These are phyloP conservation scores for Branchinecta lindahli DNA, from an alignment of 1,140 invertebrate species.

Conservation along the genomic window DNA sequence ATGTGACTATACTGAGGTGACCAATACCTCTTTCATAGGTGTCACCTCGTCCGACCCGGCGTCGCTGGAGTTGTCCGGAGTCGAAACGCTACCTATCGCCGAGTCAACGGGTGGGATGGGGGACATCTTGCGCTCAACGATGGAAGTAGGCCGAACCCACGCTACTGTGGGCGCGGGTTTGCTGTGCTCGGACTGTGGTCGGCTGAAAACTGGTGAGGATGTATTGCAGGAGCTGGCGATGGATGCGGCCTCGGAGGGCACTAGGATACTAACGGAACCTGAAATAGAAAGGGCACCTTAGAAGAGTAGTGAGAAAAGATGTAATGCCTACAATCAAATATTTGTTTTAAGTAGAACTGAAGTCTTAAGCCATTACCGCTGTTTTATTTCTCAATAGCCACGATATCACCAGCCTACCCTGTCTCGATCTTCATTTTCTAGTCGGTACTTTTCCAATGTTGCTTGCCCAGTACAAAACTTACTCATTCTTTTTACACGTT, in stretches of 20 bases:
- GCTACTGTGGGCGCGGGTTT: background rate
- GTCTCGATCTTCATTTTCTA: too few relatives aligned
- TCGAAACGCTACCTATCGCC: background rate
- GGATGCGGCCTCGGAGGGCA: background rate
- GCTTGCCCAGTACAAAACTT: too few relatives aligned
- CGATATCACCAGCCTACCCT: too few relatives aligned
- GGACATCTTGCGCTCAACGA: background rate
- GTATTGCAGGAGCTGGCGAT: background rate
- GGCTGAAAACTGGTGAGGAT: background rate
- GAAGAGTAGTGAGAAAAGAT: too few relatives aligned
- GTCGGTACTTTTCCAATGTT: too few relatives aligned
- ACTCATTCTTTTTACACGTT: too few relatives aligned
- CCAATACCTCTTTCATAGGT: slow-evolving; percentile 2
- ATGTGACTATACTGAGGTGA: background rate
- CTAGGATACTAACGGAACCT: background rate
- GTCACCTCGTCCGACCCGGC: background rate
- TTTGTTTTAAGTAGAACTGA: too few relatives aligned
- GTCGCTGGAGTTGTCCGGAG: background rate
- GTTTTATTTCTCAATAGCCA: too few relatives aligned
- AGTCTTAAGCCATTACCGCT: too few relatives aligned
- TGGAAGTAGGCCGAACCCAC: background rate
- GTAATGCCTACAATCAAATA: too few relatives aligned
- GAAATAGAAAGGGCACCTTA: background rate
- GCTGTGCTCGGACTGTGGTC: background rate
- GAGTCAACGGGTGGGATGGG: background rate